phyloP scores from a whole-genome alignment of 2,888 invertebrate genomes.

The Leucoma salicis region DNA sequence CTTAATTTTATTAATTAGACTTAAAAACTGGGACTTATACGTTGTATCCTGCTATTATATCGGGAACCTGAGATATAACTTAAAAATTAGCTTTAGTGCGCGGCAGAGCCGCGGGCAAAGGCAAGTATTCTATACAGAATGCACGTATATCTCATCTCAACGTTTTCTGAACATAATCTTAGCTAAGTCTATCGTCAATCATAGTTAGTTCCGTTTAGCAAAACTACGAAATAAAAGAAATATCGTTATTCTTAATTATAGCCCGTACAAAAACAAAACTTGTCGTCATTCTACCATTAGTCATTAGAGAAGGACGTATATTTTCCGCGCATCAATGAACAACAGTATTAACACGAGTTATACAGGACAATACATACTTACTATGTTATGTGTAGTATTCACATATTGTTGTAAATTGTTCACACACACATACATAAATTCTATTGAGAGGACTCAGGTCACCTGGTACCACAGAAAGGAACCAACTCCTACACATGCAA shows the following conservation, averaged over 20 bases:
- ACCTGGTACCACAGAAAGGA: conserved; percentile 33
- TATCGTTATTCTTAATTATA: neutral
- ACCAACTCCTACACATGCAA: conserved; percentile 33
- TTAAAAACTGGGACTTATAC: too few relatives aligned
- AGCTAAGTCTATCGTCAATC: conserved; percentile 1
- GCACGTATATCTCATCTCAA: too few relatives aligned
- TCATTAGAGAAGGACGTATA: conserved; percentile 2
- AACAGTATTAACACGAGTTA: conserved; percentile 3
- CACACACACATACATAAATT: conserved; percentile 21
- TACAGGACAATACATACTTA: neutral
- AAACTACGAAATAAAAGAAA: neutral
- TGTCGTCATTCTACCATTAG: neutral
- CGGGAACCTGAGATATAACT: too few relatives aligned
- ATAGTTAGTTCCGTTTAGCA: neutral
- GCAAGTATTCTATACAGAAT: too few relatives aligned
- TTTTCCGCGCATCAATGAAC: conserved; percentile 6
- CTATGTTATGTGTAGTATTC: neutral
- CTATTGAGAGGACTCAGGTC: conserved; percentile 9
- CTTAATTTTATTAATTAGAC: too few relatives aligned
- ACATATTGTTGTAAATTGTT: conserved; percentile 17
- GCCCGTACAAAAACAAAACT: neutral
- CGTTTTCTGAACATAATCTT: too few relatives aligned
- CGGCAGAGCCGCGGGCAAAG: too few relatives aligned
- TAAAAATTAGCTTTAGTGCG: too few relatives aligned
- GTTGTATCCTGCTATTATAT: too few relatives aligned